Evolutionary conservation across 1,140 invertebrate species (phyloP).

Genomic region (Bombus consobrinus): DNA sequence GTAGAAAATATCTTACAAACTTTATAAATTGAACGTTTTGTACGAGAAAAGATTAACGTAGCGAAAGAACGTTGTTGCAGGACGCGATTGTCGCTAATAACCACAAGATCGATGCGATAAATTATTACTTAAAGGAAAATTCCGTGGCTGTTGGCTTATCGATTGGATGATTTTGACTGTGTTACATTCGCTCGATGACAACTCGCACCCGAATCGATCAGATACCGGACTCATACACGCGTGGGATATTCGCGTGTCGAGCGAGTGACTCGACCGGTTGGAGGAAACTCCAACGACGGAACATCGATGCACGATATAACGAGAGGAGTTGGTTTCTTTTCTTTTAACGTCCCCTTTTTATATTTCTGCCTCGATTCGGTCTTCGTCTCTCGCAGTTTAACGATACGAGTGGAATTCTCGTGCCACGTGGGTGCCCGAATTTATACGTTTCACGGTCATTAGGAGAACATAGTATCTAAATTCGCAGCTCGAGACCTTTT

Average conservation of each 20-base stretch:
- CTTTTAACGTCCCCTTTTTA: not conserved
- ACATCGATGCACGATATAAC: constrained; percentile 17
- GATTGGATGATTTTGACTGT: constrained; percentile 6
- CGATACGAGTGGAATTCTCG: constrained; percentile 36
- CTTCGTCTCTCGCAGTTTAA: not conserved
- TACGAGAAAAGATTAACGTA: no score
- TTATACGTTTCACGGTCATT: constrained; percentile 35
- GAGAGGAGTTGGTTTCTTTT: not conserved
- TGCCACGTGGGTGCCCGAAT: constrained; percentile 39
- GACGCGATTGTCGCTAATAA: no score
- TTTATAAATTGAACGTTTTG: no score
- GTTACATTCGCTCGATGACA: constrained; percentile 25
- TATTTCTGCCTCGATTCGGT: not conserved
- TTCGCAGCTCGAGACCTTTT: constrained; percentile 39
- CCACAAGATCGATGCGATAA: not conserved
- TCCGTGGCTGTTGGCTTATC: not conserved
- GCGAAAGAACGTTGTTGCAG: no score
- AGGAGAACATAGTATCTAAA: constrained; percentile 18
- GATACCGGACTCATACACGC: constrained; percentile 19
- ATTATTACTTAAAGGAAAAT: not conserved
- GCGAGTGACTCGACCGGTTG: constrained; percentile 35
- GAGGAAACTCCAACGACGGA: constrained; percentile 21
- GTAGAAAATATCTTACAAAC: no score
- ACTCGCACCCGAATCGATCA: constrained; percentile 36
- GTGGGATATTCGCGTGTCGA: constrained; percentile 33